Conservation (phyloP, 2,888 invertebrate species). For the Acrocera orbiculus region DNA sequence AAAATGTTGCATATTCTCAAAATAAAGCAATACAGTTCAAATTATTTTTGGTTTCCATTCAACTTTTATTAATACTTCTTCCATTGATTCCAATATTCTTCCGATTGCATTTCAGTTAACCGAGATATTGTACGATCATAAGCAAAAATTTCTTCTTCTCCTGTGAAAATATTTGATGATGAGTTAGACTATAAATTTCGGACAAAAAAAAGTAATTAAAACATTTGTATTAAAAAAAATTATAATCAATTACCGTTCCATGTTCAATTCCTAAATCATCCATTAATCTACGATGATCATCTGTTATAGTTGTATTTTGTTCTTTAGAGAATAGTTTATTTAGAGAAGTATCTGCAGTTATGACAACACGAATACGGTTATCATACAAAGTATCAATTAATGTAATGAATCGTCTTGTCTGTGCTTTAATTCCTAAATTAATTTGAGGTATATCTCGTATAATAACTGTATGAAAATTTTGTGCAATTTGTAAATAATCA, state of each 20-base stretch:
- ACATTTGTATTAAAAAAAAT: too few relatives aligned
- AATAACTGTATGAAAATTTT: conserved; percentile 89
- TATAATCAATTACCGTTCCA: conserved; percentile 51
- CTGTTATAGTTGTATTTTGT: conserved; percentile 32
- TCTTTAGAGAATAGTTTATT: conserved; percentile 52
- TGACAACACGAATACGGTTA: conserved; percentile 69
- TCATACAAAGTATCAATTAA: conserved; percentile 95
- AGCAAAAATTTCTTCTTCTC: conserved; percentile 95
- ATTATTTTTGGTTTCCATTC: too few relatives aligned
- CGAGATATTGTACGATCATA: conserved; percentile 87
- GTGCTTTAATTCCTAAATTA: conserved; percentile 60
- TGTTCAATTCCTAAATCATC: conserved; percentile 81
- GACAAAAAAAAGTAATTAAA: not conserved
- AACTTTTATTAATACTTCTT: conserved; percentile 34
- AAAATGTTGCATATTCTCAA: too few relatives aligned
- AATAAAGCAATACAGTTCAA: too few relatives aligned
- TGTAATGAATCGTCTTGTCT: conserved; percentile 86
- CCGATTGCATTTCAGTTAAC: conserved; percentile 89
- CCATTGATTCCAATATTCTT: conserved; percentile 83
- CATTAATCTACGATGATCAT: conserved; percentile 78
- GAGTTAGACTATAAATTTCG: conserved; percentile 48
- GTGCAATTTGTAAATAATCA: conserved; percentile 84
- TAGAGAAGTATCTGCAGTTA: conserved; percentile 64
- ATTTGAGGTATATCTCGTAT: conserved; percentile 78
- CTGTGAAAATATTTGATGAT: conserved; percentile 83